Evolutionary conservation across 1,140 invertebrate species (phyloP), one percentile per base, ranked within the genome.

Genomic region (Mesaphorura yosii): DNA sequence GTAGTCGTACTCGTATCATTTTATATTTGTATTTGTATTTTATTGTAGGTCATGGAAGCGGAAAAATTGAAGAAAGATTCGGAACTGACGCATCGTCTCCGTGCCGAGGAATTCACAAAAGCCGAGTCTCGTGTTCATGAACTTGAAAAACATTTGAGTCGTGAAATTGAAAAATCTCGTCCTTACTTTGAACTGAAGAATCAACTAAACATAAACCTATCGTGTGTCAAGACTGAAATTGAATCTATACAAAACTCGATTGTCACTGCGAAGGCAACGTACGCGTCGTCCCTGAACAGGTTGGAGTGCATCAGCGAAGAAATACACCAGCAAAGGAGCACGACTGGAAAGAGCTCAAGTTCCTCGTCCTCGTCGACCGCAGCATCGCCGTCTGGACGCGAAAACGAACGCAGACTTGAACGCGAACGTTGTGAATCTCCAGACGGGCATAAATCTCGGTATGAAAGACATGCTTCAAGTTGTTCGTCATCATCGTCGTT

Each of bases 31-130:
- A 38, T 60, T 23, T 45, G 31, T 51, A 37, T 55, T 59, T 19
- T 63, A 53, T 69, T 72, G 28, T 63, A 88, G 87, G 86, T 95
- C n/a, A 89, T 86, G 80, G 88, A 93, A 67, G 88, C 91, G 1
- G 89, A 92, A 69, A 83, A 81, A 63, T 78, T 86, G 66, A 88
- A 90, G 70, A 23, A 52, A 45, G 40, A 23, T 22, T 79, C 87
- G 15, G 82, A 85, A 62, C 86, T 84, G 67, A 86, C 88, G 51
- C 70, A 82, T 6, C 86, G 92, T 65, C 90, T 95, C 72, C 79
- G 78, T 61, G 84, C 88, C 1, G 75, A 76, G 10, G 70, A 83
- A 0, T 89, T 85, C 64, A 81, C 84, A 48, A 72, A 79, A 38
- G 83, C 84, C 37, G 83, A 89, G 67, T 79, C 80, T 67, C 83